These are phyloP conservation scores for Vireo altiloquus DNA, from an alignment of 2,113 vertebrate species.

Conservation along the genomic window DNA sequence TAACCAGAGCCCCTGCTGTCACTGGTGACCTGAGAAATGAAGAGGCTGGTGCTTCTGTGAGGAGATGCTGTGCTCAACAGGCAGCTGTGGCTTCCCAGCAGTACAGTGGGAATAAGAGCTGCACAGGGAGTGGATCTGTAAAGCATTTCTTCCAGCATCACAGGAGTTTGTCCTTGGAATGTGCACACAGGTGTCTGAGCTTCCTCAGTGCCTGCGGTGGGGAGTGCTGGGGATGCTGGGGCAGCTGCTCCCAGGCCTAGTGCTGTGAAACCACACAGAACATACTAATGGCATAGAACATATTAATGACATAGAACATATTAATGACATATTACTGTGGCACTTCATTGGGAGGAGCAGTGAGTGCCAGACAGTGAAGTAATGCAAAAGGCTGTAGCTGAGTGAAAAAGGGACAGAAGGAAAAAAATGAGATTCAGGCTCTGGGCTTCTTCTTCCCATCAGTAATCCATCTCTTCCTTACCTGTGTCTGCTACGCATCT, in stretches of 20 bases:
- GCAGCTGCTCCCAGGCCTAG: not conserved
- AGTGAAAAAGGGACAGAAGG: not conserved
- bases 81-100: not conserved
- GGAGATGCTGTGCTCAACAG: not conserved
- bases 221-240: not conserved
- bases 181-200: not conserved
- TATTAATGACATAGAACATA: not conserved
- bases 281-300: no score
- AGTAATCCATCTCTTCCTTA: not conserved
- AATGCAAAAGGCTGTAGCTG: not conserved
- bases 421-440: slow-evolving; percentile 15
- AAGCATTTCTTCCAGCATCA: rapidly evolving
- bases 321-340: not conserved
- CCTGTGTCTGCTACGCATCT: not conserved
- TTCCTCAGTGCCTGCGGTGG: not conserved
- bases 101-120: not conserved
- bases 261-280: not conserved
- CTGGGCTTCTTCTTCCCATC: slow-evolving; percentile 1
- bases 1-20: not conserved
- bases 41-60: not conserved
- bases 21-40: not conserved
- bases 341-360: not conserved
- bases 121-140: not conserved
- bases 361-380: not conserved
- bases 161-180: not conserved